Base-by-base conservation (phyloP, 2,797 vertebrate genomes). In the Gila robusta region DNA sequence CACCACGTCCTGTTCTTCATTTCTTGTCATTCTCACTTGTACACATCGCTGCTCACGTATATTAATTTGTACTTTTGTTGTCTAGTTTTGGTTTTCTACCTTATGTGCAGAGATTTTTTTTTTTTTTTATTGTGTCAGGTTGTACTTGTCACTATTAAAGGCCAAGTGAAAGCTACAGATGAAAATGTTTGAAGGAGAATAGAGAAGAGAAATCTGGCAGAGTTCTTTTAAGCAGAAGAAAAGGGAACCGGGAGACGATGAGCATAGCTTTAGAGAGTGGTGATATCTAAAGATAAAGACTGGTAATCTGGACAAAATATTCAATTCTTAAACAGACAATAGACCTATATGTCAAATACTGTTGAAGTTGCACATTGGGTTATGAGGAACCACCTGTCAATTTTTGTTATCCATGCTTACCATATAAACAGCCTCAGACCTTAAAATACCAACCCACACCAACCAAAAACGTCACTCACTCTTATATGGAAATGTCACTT, bases 1-100 rank as follows among this genome's bases (percentile, higher is more conserved):
- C 49, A 87, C 89, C 87, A 90, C 89, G 89, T 90, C 89, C 89
- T 90, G 89, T 90, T 64, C 85, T 26, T 26, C 6, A 67, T 67
- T 66, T 67, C 35, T n/a, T 16, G 11, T 3, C 4, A 17, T 80
- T 56, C 17, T 56, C 19, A 37, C 21, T 67, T 77, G 62, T 41
- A 77, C 14, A 76, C 21, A 19, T 44, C 35, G 2, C 28, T 76
- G 59, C 82, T 66, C 14, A 35, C 23, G 3, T 52, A 52, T 41
- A 5, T n/a, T 49, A 11, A 10, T 54, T 35, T 28, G 62, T 26
- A 28, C 17, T n/a, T 56, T 84, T 28, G 17, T 56, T 84, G 35
- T 69, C 59, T 54, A 44, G 35, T 79, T 84, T 70, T 32, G 47
- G 44, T 54, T 77, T 52, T 77, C 7, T 39, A 39, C 16, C 9